Base-by-base conservation (phyloP, 2,113 vertebrate species). In the Phrynocephalus versicolor region DNA sequence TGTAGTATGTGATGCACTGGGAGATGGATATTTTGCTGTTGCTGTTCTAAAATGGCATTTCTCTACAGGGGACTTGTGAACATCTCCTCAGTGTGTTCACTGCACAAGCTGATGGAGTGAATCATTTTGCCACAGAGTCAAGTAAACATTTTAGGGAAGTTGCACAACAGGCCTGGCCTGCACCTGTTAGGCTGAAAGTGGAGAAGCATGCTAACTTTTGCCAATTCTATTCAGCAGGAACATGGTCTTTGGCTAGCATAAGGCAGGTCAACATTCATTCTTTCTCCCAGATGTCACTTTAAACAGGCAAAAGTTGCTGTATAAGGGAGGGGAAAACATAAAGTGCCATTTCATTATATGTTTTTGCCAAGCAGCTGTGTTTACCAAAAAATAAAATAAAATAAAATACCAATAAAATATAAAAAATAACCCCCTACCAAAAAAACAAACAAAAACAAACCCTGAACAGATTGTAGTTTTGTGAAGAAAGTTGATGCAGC, bases 311-410 rank as follows among this genome's bases (percentile, higher is more conserved):
- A 60, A 67, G 16, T 90, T 91, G 84, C 82, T 83, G 88, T 71
- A 83, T 83, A 80, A 30, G 57, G 81, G 19, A 57, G 39, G 58
- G 69, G 78, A 30, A 89, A 76, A 5, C 84, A 21, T 25, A 92
- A 41, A 88, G 78, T 19, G 0, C 87, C 8, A 1, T 37, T 88
- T 82, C 86, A 70, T 25, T 70, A 69, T 57, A 89, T 87, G 57
- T 60, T 33, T 73, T 88, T 91, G 88, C 90, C 88, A 89, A 95
- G 85, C 90, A 95, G 92, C 90, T 96, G 89, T 84, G 91, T 88
- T 89, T 93, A 88, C 39, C 87, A 86, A 86, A 86, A 72, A 51
- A 51, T 10, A 51, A 51, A 51, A 51, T 51, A 51, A 51, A 51
- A 51, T 51, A 51, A 51, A 6, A 51, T 10, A 51, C 45, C n/a